Evolutionary conservation across 2,113 vertebrate genomes (phyloP), one percentile per base, ranked within the genome.

Genomic region (Orientallactaga bullata): DNA sequence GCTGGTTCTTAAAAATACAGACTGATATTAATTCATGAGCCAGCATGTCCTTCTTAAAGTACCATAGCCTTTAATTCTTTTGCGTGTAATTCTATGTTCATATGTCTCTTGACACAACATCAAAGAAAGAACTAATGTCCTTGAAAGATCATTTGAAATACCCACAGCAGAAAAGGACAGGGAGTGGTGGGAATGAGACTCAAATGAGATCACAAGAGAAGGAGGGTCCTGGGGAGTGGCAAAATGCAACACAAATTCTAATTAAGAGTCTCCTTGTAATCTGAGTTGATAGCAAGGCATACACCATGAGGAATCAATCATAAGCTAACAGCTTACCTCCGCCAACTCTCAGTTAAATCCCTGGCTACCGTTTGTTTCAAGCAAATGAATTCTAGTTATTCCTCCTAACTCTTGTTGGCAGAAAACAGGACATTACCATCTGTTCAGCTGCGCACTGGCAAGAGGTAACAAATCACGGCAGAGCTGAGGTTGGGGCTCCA

Each of bases 391-490:
- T 96, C 96, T 95, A 97, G 95, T 97, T 96, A 85, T 94, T 95
- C 89, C 90, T 97, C 91, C 95, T 98, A 95, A 97, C 76, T 98
- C 96, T 93, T 96, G 71, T 96, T 98, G 98, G 97, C 97, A 98
- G 96, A 94, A 96, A 73, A 88, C 32, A 88, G 85, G 88, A 69
- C 96, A 95, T 97, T 95, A 63, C 98, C 97, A 97, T 98, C 97
- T 98, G 97, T 96, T 97, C 95, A 96, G 95, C 94, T 93, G 87
- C 94, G 89, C 58, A 8, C 74, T 97, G 95, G 86, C 92, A 74
- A 87, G 83, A 93, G 20, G 39, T 47, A 95, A 95, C 39, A 80
- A 86, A 17, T 80, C 91, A 80, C 37, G 88, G 17, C 2, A 68
- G 76, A 68, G 4, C 4, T 35, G 24, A 65, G 74, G 91, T 47